A percentile compares a stretch with the other conserved stretches of the same genome.
Conservation (phyloP, 2,888 invertebrate genomes). For the Tinea pellionella region DNA sequence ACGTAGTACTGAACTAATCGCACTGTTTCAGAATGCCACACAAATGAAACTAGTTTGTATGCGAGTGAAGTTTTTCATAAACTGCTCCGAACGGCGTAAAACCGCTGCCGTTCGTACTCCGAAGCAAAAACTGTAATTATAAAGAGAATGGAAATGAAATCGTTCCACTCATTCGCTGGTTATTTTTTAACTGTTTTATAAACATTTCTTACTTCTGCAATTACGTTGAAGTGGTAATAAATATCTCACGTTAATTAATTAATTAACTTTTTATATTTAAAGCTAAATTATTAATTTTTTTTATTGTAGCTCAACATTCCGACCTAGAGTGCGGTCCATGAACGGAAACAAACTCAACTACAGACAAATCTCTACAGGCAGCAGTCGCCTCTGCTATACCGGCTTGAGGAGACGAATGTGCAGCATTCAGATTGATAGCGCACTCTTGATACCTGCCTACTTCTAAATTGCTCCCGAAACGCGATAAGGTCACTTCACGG, state of each 20-base stretch:
- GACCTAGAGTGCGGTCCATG: too few species aligned
- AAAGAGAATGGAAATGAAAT: conserved; percentile 45
- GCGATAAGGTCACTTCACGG: too few species aligned
- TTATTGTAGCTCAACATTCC: too few species aligned
- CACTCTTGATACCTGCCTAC: too few species aligned
- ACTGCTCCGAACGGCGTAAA: conserved; percentile 24
- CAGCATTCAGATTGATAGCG: too few species aligned
- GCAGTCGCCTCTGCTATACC: too few species aligned
- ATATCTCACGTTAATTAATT: neutral
- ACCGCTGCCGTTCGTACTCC: conserved; percentile 13
- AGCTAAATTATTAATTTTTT: too few species aligned
- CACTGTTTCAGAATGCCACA: conserved; percentile 9
- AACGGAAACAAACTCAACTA: too few species aligned
- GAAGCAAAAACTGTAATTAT: conserved; percentile 49
- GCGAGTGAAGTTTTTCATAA: conserved; percentile 51
- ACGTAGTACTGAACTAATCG: neutral
- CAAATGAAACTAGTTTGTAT: conserved; percentile 47
- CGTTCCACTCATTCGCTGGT: conserved; percentile 19
- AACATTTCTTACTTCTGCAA: neutral
- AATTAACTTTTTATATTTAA: neutral
- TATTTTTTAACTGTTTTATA: neutral
- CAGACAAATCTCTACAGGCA: too few species aligned
- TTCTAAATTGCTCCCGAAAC: too few species aligned
- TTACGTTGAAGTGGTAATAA: neutral
- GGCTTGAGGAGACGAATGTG: too few species aligned